Percentiles rank a stretch among this genome's conserved stretches.
Evolutionary conservation across 2,113 vertebrate species (phyloP).

Genomic region (Phaethornis superciliosus): DNA sequence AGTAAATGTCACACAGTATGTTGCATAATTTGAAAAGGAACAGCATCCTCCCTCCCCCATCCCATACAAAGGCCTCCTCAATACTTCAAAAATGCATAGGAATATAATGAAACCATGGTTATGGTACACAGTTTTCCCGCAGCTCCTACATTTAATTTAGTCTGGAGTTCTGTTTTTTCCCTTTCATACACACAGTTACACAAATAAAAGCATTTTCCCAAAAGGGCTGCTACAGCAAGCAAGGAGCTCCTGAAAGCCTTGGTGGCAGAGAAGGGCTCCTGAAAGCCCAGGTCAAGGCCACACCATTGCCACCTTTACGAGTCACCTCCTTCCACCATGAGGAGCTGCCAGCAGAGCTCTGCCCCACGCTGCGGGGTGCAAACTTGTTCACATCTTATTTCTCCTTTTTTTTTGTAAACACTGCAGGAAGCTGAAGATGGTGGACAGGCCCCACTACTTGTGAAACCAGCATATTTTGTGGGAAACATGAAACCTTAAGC

Average conservation of each 20-base stretch:
- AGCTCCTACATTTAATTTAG: neutral
- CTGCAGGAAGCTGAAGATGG: neutral
- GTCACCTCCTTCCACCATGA: rapidly evolving
- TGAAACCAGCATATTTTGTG: neutral
- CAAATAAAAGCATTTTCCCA: neutral
- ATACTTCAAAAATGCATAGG: neutral
- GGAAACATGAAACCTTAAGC: neutral
- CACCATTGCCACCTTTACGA: neutral
- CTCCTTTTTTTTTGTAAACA: neutral
- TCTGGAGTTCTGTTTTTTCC: neutral
- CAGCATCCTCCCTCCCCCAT: neutral
- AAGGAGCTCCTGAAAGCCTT: neutral
- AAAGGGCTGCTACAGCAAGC: neutral
- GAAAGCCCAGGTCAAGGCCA: neutral
- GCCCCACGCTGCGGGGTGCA: neutral
- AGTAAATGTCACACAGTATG: constrained; percentile 20
- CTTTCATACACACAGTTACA: neutral
- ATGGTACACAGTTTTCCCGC: neutral
- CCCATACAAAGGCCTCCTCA: neutral
- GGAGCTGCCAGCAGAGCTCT: neutral
- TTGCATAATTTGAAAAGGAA: constrained; percentile 40
- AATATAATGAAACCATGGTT: neutral
- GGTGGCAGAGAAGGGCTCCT: neutral
- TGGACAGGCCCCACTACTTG: rapidly evolving
- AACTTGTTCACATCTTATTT: neutral